Base-by-base conservation (phyloP, 2,113 vertebrate species). In the Ciconia stormi region DNA sequence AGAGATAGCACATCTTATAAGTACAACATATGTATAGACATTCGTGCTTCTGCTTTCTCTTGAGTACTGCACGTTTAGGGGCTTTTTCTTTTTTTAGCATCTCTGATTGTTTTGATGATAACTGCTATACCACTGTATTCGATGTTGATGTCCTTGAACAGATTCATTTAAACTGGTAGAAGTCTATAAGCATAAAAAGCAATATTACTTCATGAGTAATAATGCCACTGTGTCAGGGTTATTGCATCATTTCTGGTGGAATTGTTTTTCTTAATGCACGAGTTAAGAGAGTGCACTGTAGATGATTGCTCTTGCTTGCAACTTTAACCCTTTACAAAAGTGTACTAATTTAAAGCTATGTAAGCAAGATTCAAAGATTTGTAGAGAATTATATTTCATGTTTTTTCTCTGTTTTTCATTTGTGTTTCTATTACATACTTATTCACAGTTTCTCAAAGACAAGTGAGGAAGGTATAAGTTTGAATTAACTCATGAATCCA, bases 131-230 rank as follows among this genome's bases (percentile, higher is more conserved):
- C 73, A 58, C 77, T 76, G 53, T 65, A 53, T 90, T 96, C 59
- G 74, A 79, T 95, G 69, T 40, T 86, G 67, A 92, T 93, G 63
- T 84, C 82, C 80, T 95, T 6, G 6, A 94, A 92, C 16, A 72
- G 80, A 88, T 79, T 96, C 17, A 89, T 83, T 92, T 95, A 94
- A 94, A 86, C 73, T 72, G 42, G 80, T 74, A 87, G 80, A 77
- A 90, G 42, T 66, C 91, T 91, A 82, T 96, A 93, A 93, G 52
- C 85, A 86, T 94, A 91, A 95, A 97, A 95, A 84, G 52, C 80
- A 91, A 78, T 95, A 97, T 91, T 94, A 86, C 87, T 96, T 92
- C 70, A 76, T 95, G 89, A 96, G 95, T 96, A 95, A 95, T 83
- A 74, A 96, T 84, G 61, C 46, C 76, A 76, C 20, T 59, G 32